These are phyloP conservation scores for Corythornis cristatus DNA, from an alignment of 2,113 vertebrate species.

Conservation along the genomic window DNA sequence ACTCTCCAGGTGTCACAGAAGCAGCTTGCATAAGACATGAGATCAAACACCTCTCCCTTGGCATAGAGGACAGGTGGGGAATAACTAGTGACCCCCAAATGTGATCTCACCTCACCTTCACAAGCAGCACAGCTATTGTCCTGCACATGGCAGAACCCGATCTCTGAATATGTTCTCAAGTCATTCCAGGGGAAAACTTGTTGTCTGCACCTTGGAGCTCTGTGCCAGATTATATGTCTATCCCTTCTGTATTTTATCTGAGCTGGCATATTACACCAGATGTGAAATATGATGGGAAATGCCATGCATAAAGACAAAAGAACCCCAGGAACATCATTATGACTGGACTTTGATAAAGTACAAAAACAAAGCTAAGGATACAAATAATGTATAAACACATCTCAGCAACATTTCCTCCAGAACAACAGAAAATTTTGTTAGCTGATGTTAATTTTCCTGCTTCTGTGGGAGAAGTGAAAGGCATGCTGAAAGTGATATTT, in stretches of 20 bases:
- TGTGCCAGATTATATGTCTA: background rate
- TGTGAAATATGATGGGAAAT: background rate
- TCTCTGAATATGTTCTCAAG: background rate
- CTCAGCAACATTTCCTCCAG: constrained; percentile 24
- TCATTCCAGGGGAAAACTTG: background rate
- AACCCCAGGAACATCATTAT: background rate
- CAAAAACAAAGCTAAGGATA: background rate
- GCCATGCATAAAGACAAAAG: background rate
- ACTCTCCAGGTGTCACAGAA: background rate
- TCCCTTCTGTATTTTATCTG: background rate
- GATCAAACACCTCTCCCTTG: background rate
- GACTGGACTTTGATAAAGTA: background rate
- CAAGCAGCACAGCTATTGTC: background rate
- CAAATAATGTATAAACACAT: background rate
- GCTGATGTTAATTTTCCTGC: constrained; percentile 58
- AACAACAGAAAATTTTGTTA: constrained; percentile 40
- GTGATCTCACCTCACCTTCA: background rate
- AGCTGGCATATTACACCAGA: background rate
- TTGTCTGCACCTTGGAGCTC: background rate
- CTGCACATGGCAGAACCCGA: fast-evolving
- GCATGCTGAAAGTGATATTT: constrained; percentile 60
- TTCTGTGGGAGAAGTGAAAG: constrained; percentile 67
- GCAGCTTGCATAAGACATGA: background rate
- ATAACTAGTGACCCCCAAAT: background rate
- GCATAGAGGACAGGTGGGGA: background rate